Conservation (phyloP, 1,140 invertebrate genomes). For the Micrasema minimum region DNA sequence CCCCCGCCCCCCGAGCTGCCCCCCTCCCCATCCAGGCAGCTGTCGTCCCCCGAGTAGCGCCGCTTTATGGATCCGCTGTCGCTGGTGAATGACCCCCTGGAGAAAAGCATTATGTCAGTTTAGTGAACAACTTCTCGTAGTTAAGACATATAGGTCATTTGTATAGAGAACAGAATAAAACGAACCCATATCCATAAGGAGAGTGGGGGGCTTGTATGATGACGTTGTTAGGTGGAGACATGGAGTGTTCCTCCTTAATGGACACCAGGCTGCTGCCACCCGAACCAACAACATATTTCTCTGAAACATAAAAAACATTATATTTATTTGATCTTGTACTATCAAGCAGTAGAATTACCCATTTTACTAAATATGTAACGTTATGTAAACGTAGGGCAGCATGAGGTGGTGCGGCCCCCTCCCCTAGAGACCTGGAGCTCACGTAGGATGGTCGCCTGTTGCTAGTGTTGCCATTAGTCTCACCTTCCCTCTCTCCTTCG, state of each 20-base stretch:
- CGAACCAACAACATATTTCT: slow-evolving; percentile 65
- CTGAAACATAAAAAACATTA: slow-evolving; percentile 60
- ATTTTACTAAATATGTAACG: too few species aligned
- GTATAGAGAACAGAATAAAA: too few species aligned
- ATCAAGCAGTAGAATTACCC: too few species aligned
- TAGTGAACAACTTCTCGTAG: too few species aligned
- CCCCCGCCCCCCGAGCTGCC: slow-evolving; percentile 53
- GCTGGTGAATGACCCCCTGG: slow-evolving; percentile 55
- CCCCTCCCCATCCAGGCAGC: slow-evolving; percentile 52
- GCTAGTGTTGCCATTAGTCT: neutral
- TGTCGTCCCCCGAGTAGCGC: slow-evolving; percentile 55
- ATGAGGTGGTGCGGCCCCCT: slow-evolving; percentile 57
- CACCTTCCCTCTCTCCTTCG: slow-evolving; percentile 73
- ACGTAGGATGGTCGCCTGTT: slow-evolving; percentile 54
- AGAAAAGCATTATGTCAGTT: slow-evolving; percentile 42
- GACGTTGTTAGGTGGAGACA: slow-evolving; percentile 58
- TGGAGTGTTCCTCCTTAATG: slow-evolving; percentile 62
- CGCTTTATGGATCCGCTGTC: slow-evolving; percentile 45
- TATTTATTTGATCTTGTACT: too few species aligned
- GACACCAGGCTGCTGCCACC: slow-evolving; percentile 60
- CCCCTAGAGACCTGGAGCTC: slow-evolving; percentile 56
- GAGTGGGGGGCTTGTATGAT: slow-evolving; percentile 60
- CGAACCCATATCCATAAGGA: slow-evolving; percentile 61
- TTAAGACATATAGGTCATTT: too few species aligned
- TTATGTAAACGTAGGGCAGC: too few species aligned